Base-by-base conservation (phyloP, 2,797 vertebrate species). In the Acrossocheilus fasciatus region DNA sequence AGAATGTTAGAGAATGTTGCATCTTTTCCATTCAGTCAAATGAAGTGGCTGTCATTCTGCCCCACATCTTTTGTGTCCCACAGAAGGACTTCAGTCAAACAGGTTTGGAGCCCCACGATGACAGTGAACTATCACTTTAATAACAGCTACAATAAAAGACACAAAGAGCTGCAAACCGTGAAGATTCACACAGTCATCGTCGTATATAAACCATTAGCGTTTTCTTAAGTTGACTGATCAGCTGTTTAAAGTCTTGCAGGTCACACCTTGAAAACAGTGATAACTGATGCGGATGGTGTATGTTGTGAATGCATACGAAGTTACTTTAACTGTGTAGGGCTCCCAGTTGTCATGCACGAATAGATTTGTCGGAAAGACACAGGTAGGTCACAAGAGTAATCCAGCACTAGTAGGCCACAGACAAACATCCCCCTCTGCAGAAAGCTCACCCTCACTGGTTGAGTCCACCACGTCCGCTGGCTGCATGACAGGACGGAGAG, bases 331-430 rank as follows among this genome's bases (percentile, higher is more conserved):
- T 34, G 0, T 52, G 18, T 75, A 12, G 15, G 26, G 26, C 8
- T 34, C 30, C 11, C 54, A 59, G 12, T 18, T 64, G 39, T 76
- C 59, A 41, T 66, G 82, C 73, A 52, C 20, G 43, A 11, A 2
- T 43, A 43, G 43, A 10, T 43, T 43, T 43, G 43, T 43, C 41
- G 94, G 18, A 95, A 95, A 94, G 93, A 81, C 94, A 91, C 94
- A 91, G 91, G 92, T 95, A 96, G 95, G 95, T 96, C 95, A 95
- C 89, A 74, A 30, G 92, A 74, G 59, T 54, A 10, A 57, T 86
- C 43, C 43, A 3, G 43, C 43, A 43, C 43, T 43, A 90, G 81
- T 88, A 95, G 95, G 95, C 95, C 95, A 68, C 87, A 41, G 43
- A 75, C 75, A 62, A 50, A 70, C 74, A 74, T 34, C n/a, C 90